Evolutionary conservation across 1,140 invertebrate genomes (phyloP), one percentile per base, ranked within the genome.

Genomic region (Drosophila pachea): DNA sequence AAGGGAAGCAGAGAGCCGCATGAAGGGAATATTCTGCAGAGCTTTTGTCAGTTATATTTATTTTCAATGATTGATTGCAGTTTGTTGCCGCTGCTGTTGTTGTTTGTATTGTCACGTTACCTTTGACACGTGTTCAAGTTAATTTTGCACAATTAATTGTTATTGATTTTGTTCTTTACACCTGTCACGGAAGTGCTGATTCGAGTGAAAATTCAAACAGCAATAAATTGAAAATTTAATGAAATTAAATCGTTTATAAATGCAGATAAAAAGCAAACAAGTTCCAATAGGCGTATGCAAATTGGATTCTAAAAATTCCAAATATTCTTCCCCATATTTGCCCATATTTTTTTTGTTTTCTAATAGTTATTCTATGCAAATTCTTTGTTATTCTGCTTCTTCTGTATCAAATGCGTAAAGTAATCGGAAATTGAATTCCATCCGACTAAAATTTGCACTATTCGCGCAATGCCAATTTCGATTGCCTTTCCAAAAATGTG

Each of bases 361-460:
- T 62, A 53, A 84, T 84, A 70, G 78, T 73, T 75, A 83, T 83
- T 78, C 65, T 75, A 84, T 83, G 76, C 73, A 84, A 84, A 82
- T 84, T 49, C 45, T 12, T 36, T 50, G 47, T 47, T 32, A 42
- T 43, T 33, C 38, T 42, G 36, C 60, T 66, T 68, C 55, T 56
- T 55, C 33, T 65, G 55, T 76, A 52, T 58, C 6, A 29, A 72
- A 48, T 31, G 45, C 14, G 22, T 22, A 22, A 40, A 54, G 31
- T 32, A 54, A 78, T 75, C 74, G 79, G 76, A 83, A 83, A 79
- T 76, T 56, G 22, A 73, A 74, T 69, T 56, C 22, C 22, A 22
- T 22, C 22, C 22, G 22, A 22, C 22, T 22, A 22, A 22, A 22
- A 22, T 60, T 67, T 50, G 14, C 40, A 43, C 0, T 40, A n/a